A percentile compares a stretch with the other conserved stretches of the same genome.
These are phyloP conservation scores for Drosophila rufa DNA, from an alignment of 1,140 invertebrate genomes.

Conservation along the genomic window DNA sequence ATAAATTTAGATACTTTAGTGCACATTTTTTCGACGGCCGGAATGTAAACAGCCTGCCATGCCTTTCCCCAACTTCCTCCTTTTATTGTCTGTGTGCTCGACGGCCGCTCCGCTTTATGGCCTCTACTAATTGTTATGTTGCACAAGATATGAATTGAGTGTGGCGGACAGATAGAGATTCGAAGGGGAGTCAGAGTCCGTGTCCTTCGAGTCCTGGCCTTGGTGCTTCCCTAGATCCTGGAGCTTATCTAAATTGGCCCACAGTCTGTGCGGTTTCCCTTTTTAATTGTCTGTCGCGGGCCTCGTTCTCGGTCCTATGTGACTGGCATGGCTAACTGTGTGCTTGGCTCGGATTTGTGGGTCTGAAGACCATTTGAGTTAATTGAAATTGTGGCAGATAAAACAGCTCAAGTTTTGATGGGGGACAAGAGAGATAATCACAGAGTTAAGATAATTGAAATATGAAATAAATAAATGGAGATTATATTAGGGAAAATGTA, in stretches of 20 bases:
- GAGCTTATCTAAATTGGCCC: constrained; percentile 77
- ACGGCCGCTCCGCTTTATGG: constrained; percentile 55
- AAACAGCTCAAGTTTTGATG: constrained; percentile 41
- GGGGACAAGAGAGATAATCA: constrained; percentile 8
- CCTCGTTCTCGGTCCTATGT: constrained; percentile 28
- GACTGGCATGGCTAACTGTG: constrained; percentile 58
- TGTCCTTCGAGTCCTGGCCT: constrained; percentile 12
- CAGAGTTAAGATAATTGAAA: constrained; percentile 29
- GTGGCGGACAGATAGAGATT: constrained; percentile 40
- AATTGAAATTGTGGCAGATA: constrained; percentile 62
- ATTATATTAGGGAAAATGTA: neutral
- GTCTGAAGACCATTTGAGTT: constrained; percentile 48
- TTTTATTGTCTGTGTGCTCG: constrained; percentile 32
- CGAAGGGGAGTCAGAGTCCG: constrained; percentile 3
- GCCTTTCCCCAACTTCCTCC: constrained; percentile 27
- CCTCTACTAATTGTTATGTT: constrained; percentile 77
- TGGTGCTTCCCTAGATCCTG: constrained; percentile 28
- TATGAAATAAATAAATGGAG: constrained; percentile 5
- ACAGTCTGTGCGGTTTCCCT: constrained; percentile 58
- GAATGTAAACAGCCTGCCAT: constrained; percentile 65
- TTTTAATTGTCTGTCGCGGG: constrained; percentile 56
- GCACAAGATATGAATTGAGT: constrained; percentile 81
- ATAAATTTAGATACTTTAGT: constrained; percentile 84
- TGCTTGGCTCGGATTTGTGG: constrained; percentile 18
- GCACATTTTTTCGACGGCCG: constrained; percentile 53